Percentiles rank a stretch among this genome's conserved stretches.
These are phyloP conservation scores for Odontocolon sp. DNA, from an alignment of 2,888 invertebrate species.

Conservation along the genomic window DNA sequence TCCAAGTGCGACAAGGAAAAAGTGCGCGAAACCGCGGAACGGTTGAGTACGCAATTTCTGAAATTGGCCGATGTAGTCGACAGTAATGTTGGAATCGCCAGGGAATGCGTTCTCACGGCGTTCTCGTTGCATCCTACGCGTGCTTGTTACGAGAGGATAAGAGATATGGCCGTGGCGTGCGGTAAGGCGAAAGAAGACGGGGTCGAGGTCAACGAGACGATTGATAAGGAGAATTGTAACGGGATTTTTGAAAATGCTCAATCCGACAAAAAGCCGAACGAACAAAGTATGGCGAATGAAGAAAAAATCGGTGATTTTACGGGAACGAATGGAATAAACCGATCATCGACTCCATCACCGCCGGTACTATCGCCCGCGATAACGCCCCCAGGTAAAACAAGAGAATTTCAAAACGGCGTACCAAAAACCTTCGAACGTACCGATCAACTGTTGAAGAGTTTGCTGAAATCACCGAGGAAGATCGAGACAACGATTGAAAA, in stretches of 20 bases:
- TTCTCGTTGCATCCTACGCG: slow-evolving; percentile 88
- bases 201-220: slow-evolving; percentile 43
- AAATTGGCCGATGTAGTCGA: slow-evolving; percentile 84
- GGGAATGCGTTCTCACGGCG: slow-evolving; percentile 89
- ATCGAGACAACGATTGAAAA: slow-evolving; percentile 52
- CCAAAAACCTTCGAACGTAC: slow-evolving; percentile 69
- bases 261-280: slow-evolving; percentile 24
- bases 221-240: slow-evolving; percentile 22
- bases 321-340: background rate
- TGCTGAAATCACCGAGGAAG: slow-evolving; percentile 69
- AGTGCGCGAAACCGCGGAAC: slow-evolving; percentile 83
- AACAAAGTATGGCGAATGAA: background rate
- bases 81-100: slow-evolving; percentile 84
- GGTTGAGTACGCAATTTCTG: slow-evolving; percentile 84
- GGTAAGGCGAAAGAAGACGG: slow-evolving; percentile 81
- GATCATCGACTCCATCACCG: slow-evolving; percentile 39
- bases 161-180: slow-evolving; percentile 82
- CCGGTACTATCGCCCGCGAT: slow-evolving; percentile 36
- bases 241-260: slow-evolving; percentile 8
- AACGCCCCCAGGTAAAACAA: slow-evolving; percentile 43
- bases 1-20: slow-evolving; percentile 82
- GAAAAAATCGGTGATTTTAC: slow-evolving; percentile 22
- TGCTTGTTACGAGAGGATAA: slow-evolving; percentile 84
- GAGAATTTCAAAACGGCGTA: slow-evolving; percentile 62
- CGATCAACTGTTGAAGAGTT: slow-evolving; percentile 71